Conservation (phyloP, 2,888 invertebrate genomes). For the Oscheius sp. region DNA sequence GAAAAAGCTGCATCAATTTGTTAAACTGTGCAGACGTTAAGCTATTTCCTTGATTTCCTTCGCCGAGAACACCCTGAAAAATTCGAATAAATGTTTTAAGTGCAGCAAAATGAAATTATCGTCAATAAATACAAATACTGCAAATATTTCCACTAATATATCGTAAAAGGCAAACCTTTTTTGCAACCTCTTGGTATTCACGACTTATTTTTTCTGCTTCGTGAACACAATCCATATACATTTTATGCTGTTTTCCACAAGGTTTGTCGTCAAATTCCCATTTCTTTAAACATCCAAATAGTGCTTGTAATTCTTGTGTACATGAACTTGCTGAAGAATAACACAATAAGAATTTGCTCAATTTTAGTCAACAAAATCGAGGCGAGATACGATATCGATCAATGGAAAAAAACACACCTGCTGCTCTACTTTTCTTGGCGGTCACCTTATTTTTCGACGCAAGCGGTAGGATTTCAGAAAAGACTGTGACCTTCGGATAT, state of each 20-base stretch:
- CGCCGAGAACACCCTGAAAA: constrained; percentile 65
- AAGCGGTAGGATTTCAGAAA: constrained; percentile 65
- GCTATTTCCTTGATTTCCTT: constrained; percentile 50
- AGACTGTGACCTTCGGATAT: constrained; percentile 58
- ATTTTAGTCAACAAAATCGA: background rate
- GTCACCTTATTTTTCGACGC: constrained; percentile 63
- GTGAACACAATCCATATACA: constrained; percentile 67
- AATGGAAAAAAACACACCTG: constrained; percentile 56
- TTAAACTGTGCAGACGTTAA: constrained; percentile 66
- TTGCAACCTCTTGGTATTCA: constrained; percentile 61
- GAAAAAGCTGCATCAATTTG: constrained; percentile 67
- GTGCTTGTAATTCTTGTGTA: constrained; percentile 69
- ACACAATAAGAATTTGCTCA: background rate
- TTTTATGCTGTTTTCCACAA: constrained; percentile 62
- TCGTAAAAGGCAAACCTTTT: constrained; percentile 45
- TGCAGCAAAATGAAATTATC: background rate
- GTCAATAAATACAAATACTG: too few relatives aligned
- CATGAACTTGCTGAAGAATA: constrained; percentile 64
- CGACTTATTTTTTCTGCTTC: constrained; percentile 55
- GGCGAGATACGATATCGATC: too few relatives aligned
- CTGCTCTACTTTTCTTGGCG: constrained; percentile 50
- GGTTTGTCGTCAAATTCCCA: constrained; percentile 72
- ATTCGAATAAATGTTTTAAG: background rate
- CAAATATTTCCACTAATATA: background rate
- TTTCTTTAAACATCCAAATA: constrained; percentile 71